phyloP scores from a whole-genome alignment of 2,797 vertebrate genomes.

The Coluber constrictor region DNA sequence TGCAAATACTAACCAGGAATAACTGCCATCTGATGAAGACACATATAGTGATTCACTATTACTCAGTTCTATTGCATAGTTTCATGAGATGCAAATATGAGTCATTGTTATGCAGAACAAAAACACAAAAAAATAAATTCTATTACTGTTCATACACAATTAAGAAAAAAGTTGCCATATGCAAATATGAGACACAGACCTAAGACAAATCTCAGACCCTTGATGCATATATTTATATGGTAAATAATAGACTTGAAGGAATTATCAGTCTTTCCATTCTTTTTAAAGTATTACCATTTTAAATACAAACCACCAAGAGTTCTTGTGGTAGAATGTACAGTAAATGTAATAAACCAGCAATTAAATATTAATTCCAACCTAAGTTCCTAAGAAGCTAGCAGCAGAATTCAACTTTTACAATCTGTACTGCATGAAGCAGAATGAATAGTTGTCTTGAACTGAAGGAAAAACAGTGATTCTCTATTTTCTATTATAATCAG shows the following conservation, averaged over 20 bases:
- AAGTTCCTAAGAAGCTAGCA: neutral
- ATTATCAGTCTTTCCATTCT: neutral
- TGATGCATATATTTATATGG: neutral
- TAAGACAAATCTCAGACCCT: neutral
- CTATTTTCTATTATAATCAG: neutral
- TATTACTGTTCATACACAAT: neutral
- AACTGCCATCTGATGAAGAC: neutral
- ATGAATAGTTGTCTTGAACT: neutral
- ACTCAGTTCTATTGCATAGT: neutral
- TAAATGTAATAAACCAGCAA: neutral
- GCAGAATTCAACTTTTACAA: neutral
- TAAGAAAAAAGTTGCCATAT: neutral
- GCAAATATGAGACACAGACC: neutral
- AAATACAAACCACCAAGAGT: neutral
- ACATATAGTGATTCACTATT: neutral
- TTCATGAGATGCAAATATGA: neutral
- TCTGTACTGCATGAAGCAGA: neutral
- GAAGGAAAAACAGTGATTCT: neutral
- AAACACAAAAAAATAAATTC: neutral
- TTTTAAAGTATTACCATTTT: neutral
- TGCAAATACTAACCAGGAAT: neutral
- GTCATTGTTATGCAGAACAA: neutral
- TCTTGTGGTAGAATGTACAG: neutral
- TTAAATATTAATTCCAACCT: neutral
- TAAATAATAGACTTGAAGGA: neutral